phyloP scores from a whole-genome alignment of 2,113 vertebrate genomes.

The Bolborhynchus lineola region DNA sequence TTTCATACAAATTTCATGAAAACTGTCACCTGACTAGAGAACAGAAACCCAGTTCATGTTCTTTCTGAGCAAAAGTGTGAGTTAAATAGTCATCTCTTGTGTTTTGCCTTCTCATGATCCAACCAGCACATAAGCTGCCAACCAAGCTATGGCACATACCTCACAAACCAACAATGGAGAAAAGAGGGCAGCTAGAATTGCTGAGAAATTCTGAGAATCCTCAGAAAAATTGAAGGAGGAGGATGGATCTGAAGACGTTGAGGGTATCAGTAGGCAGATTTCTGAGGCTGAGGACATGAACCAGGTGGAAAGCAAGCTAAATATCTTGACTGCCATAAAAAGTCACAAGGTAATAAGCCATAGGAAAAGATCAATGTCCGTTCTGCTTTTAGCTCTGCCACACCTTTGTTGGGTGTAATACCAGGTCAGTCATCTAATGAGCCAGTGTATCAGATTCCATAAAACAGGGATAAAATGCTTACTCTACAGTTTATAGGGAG shows the following conservation, averaged over 20 bases:
- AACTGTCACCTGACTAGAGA: neutral
- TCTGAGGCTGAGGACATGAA: neutral
- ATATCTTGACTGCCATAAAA: neutral
- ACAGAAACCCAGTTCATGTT: fast-evolving
- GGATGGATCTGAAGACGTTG: neutral
- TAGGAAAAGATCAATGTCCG: neutral
- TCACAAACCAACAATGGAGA: fast-evolving
- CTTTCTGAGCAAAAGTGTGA: neutral
- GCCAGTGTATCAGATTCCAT: neutral
- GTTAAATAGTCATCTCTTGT: neutral
- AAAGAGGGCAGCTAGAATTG: neutral
- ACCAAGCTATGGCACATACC: neutral
- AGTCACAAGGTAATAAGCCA: neutral
- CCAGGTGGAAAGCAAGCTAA: neutral
- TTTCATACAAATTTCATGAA: neutral
- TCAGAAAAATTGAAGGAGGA: neutral
- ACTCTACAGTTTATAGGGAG: neutral
- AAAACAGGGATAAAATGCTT: neutral
- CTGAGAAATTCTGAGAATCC: neutral
- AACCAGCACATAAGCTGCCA: neutral
- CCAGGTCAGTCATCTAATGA: neutral
- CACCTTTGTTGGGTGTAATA: neutral
- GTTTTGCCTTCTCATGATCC: neutral
- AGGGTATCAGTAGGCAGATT: neutral
- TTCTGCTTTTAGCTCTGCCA: neutral